Evolutionary conservation across 2,888 invertebrate genomes (phyloP).

Genomic region (Macrosoma leucophasiata): DNA sequence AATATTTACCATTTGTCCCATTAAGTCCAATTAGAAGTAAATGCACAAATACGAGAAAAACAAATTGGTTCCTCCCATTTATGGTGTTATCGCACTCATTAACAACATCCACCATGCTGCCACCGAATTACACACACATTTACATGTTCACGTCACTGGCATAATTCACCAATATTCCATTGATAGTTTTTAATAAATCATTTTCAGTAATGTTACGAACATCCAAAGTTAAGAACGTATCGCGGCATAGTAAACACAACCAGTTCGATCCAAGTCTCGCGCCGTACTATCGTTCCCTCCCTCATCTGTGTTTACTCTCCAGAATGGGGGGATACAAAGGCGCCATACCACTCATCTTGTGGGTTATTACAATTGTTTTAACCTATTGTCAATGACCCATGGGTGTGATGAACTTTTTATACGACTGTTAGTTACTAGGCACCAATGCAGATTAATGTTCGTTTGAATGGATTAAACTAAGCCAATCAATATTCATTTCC

Average conservation of each 20-base stretch:
- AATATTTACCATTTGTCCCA: slow-evolving; percentile 68
- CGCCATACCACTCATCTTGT: slow-evolving; percentile 45
- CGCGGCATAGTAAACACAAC: slow-evolving; percentile 52
- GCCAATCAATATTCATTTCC: too few relatives aligned
- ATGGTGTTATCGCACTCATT: slow-evolving; percentile 70
- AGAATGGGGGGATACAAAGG: slow-evolving; percentile 61
- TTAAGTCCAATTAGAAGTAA: slow-evolving; percentile 71
- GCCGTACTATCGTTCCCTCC: slow-evolving; percentile 66
- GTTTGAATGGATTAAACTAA: too few relatives aligned
- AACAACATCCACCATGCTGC: slow-evolving; percentile 73
- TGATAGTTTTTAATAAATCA: slow-evolving; percentile 30
- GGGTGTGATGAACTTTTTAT: slow-evolving; percentile 30
- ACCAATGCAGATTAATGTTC: too few relatives aligned
- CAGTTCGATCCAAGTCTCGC: slow-evolving; percentile 50
- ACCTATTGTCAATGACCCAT: slow-evolving; percentile 45
- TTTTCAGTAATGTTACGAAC: too few relatives aligned
- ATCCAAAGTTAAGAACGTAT: slow-evolving; percentile 51
- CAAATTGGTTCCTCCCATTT: slow-evolving; percentile 72
- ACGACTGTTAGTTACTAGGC: too few relatives aligned
- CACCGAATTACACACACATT: slow-evolving; percentile 59
- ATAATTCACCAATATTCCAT: slow-evolving; percentile 31
- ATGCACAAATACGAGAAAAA: slow-evolving; percentile 70
- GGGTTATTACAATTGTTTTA: slow-evolving; percentile 49
- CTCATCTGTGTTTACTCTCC: slow-evolving; percentile 66
- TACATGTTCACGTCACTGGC: slow-evolving; percentile 50